Percentiles rank a stretch among this genome's conserved stretches.
Conservation (phyloP, 2,797 vertebrate species). For the Gephyroberyx darwinii region DNA sequence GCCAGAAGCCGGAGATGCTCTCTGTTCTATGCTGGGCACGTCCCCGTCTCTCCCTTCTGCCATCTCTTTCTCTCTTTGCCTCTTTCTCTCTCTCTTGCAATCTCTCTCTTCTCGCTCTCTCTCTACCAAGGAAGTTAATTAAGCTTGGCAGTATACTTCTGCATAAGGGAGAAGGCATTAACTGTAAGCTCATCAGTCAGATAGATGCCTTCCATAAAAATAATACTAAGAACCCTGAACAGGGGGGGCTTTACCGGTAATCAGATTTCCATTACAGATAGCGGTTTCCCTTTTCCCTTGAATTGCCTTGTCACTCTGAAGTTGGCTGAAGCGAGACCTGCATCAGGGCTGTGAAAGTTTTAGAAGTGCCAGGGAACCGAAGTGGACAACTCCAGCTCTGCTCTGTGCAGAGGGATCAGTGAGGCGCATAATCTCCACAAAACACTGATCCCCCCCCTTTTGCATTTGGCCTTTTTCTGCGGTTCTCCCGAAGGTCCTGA, state of each 20-base stretch:
- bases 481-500: neutral
- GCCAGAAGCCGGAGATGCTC: constrained; percentile 14
- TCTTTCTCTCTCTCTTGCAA: constrained; percentile 29
- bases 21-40: constrained; percentile 45
- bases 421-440: constrained; percentile 18
- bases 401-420: neutral
- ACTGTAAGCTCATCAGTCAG: constrained; percentile 52
- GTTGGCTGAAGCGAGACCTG: constrained; percentile 25
- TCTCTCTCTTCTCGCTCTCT: constrained; percentile 30
- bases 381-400: constrained; percentile 36
- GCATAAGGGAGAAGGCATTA: constrained; percentile 52
- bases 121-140: constrained; percentile 65
- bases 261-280: constrained; percentile 71
- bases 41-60: constrained; percentile 33
- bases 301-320: constrained; percentile 60
- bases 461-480: neutral
- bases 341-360: constrained; percentile 46
- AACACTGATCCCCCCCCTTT: neutral
- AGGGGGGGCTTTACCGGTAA: constrained; percentile 49
- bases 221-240: constrained; percentile 5
- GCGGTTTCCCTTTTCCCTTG: constrained; percentile 13
- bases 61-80: constrained; percentile 27
- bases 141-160: constrained; percentile 51
- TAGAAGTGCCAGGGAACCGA: constrained; percentile 32
- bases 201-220: constrained; percentile 37